phyloP scores from a whole-genome alignment of 1,140 invertebrate genomes.

The Hyphantria cunea region DNA sequence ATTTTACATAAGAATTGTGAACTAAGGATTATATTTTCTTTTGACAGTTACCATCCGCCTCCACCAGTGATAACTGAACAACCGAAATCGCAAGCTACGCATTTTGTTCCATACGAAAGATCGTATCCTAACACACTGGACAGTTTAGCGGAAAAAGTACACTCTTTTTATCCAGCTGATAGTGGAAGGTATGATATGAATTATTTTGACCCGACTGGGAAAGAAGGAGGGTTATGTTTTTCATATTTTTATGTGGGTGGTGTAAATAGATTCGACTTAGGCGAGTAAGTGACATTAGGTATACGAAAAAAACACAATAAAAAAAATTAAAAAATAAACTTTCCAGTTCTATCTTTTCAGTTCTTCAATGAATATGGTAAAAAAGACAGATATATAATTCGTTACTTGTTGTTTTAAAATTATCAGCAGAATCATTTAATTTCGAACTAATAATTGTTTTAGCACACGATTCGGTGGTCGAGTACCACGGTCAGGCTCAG shows the following conservation, averaged over 20 bases:
- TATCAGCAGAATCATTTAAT: too few species aligned
- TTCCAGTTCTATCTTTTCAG: too few species aligned
- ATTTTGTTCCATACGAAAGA: conserved; percentile 90
- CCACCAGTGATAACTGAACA: conserved; percentile 95
- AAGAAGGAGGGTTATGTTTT: too few species aligned
- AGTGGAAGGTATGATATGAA: conserved; percentile 78
- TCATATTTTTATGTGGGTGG: too few species aligned
- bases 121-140: conserved; percentile 95
- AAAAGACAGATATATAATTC: too few species aligned
- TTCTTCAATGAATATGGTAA: too few species aligned
- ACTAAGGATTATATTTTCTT: conserved; percentile 12
- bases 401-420: too few species aligned
- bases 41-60: conserved; percentile 83
- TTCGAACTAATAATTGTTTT: conserved; percentile 13
- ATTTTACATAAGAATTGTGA: not conserved
- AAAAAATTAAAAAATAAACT: too few species aligned
- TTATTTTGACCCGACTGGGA: too few species aligned
- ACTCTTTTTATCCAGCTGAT: conserved; percentile 87
- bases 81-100: conserved; percentile 89
- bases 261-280: too few species aligned
- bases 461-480: conserved; percentile 66
- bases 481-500: conserved; percentile 91
- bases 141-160: conserved; percentile 94
- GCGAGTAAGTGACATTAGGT: too few species aligned
- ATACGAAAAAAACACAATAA: too few species aligned